Percentiles rank a stretch among this genome's conserved stretches.
phyloP scores from a whole-genome alignment of 2,888 invertebrate species.

The Trichopria drosophilae region DNA sequence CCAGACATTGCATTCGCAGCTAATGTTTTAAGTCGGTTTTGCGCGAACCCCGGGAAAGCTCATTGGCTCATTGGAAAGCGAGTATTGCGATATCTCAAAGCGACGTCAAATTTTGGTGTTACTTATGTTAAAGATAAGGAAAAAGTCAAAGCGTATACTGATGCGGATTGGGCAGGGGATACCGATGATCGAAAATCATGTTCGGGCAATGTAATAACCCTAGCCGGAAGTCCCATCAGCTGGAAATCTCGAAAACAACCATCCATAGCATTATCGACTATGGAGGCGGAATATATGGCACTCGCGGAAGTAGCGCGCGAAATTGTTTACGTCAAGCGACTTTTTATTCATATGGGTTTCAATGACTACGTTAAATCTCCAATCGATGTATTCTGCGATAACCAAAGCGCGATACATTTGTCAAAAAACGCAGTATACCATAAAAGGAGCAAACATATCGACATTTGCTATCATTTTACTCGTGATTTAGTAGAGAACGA shows the following conservation, averaged over 20 bases:
- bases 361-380: constrained; percentile 8
- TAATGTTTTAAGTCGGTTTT: constrained; percentile 24
- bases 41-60: not conserved
- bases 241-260: constrained; percentile 28
- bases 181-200: constrained; percentile 29
- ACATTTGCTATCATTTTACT: constrained; percentile 27
- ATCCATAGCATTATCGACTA: constrained; percentile 17
- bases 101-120: constrained; percentile 27
- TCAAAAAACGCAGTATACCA: constrained; percentile 27
- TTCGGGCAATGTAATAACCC: constrained; percentile 20
- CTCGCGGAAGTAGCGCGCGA: constrained; percentile 24
- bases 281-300: constrained; percentile 24
- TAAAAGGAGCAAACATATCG: constrained; percentile 32
- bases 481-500: constrained; percentile 26
- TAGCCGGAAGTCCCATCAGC: constrained; percentile 23
- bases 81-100: constrained; percentile 24
- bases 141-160: constrained; percentile 23
- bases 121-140: constrained; percentile 22
- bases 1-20: constrained; percentile 31
- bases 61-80: constrained; percentile 29
- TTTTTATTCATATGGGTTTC: constrained; percentile 29
- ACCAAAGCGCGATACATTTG: constrained; percentile 15
- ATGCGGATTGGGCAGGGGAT: constrained; percentile 36
- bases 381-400: constrained; percentile 23
- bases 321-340: constrained; percentile 17